Evolutionary conservation across 2,797 vertebrate species (phyloP), one percentile per base, ranked within the genome.

Genomic region (Eleutherodactylus coqui): DNA sequence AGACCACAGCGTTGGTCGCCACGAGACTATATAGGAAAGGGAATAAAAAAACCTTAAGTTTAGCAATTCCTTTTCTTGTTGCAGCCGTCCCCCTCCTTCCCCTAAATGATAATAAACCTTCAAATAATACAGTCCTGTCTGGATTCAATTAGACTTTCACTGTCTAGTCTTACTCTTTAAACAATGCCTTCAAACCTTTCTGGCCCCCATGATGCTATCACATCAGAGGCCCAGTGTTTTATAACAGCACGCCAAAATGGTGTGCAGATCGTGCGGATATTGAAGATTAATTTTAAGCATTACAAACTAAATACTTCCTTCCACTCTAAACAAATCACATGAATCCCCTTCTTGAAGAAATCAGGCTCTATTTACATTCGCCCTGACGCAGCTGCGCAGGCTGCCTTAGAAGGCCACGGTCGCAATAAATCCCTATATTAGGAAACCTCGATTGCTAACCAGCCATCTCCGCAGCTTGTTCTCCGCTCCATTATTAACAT

Each of bases 351-450:
- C 93, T 93, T 94, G 89, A 93, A 94, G 94, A 94, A 95, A 95
- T 94, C 94, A 92, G 89, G 92, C 89, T 94, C 95, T 96, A 96
- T 96, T 96, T 96, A 96, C 94, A 94, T 92, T 95, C 92, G 90
- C 88, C 88, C 91, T 94, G 91, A 92, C 91, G 91, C 96, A 96
- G 96, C 93, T 94, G 93, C 94, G 90, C 79, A 93, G 92, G 92
- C 92, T 95, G 92, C 96, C 96, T 95, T 96, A 96, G 95, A 96
- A 96, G 96, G 95, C 92, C 90, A 94, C 91, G 91, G 93, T 93
- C 94, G 89, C 91, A 91, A 94, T 94, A 95, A 96, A 96, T 92
- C 87, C 67, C 96, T 97, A 93, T 96, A 96, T 96, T 96, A 96
- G 96, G 94, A 93, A 95, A 92, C 91, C 92, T 89, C 75, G 91